Evolutionary conservation across 2,113 vertebrate genomes (phyloP), one percentile per base, ranked within the genome.

Genomic region (Aspidoscelis tigris): DNA sequence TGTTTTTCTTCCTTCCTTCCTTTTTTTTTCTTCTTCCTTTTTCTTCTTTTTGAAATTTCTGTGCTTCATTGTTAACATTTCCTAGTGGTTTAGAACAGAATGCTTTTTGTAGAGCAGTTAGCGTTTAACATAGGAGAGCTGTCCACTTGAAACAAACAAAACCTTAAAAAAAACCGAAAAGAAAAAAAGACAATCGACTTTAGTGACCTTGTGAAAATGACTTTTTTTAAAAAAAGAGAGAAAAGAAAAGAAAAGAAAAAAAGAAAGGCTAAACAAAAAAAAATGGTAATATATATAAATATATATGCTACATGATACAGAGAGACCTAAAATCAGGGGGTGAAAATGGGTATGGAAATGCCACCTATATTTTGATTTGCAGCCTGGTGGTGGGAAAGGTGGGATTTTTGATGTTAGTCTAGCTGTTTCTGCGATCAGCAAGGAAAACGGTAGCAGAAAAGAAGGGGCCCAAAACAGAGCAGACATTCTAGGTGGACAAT

Each of bases 1-100:
- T 65, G 58, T 78, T 53, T 70, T 82, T 71, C 26, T 50, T 58
- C 50, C 50, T 24, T 53, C 16, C 22, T 39, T 16, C 8, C 26
- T 18, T 20, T 12, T 4, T 72, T 24, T 65, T 41, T 12, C n/a
- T 53, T 61, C 14, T 41, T 20, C 72, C 24, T 64, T 8, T 8
- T 50, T 58, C 14, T 11, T 21, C 33, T 64, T 61, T 64, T 22
- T 64, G 39, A 11, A 58, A 26, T 77, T 33, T 76, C 22, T 41
- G 41, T 84, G 77, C 72, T 65, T 76, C 82, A 76, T 64, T 76
- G 86, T 84, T 80, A 61, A 75, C 82, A 75, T 83, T 84, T 75
- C 66, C 2, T 10, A 80, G 76, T 0, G 0, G 55, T 0, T 3
- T 66, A 64, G 78, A 83, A 68, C 78, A 77, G 78, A 53, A 84